A percentile compares a stretch with the other conserved stretches of the same genome.
These are phyloP conservation scores for Reticulitermes lucifugus DNA, from an alignment of 2,888 invertebrate genomes.

Conservation along the genomic window DNA sequence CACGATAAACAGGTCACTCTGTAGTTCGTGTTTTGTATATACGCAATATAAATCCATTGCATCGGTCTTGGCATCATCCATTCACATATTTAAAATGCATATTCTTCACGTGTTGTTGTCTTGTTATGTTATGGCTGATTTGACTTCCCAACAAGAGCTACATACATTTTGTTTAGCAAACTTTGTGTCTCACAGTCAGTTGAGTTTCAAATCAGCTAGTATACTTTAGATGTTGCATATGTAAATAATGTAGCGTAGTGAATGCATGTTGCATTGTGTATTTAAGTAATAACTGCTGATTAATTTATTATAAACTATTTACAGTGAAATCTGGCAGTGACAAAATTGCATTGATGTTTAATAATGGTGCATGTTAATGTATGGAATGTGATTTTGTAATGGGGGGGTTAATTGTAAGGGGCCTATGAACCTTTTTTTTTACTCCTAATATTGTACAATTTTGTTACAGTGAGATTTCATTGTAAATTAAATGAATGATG, in stretches of 20 bases:
- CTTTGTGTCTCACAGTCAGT: background rate
- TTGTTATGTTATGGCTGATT: background rate
- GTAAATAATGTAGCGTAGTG: conserved; percentile 7
- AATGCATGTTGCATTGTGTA: background rate
- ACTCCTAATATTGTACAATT: background rate
- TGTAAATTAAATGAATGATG: conserved; percentile 28
- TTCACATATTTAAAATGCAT: background rate
- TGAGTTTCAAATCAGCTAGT: conserved; percentile 10
- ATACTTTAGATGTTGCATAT: background rate
- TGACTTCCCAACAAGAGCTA: background rate
- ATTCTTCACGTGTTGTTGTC: background rate
- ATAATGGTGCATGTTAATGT: background rate
- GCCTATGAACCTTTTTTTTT: background rate
- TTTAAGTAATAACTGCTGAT: background rate
- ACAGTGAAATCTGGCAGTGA: conserved; percentile 7
- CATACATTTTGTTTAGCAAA: background rate
- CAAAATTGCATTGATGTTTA: background rate
- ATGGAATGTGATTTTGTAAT: background rate
- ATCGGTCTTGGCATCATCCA: conserved; percentile 1
- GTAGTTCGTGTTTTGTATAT: conserved; percentile 24
- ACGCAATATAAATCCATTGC: background rate
- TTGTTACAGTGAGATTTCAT: conserved; percentile 14
- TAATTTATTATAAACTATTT: conserved; percentile 22
- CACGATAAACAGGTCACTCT: background rate
- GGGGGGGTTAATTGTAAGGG: background rate